Evolutionary conservation across 2,888 invertebrate genomes (phyloP), one percentile per base, ranked within the genome.

Genomic region (Orthonevra nobilis): DNA sequence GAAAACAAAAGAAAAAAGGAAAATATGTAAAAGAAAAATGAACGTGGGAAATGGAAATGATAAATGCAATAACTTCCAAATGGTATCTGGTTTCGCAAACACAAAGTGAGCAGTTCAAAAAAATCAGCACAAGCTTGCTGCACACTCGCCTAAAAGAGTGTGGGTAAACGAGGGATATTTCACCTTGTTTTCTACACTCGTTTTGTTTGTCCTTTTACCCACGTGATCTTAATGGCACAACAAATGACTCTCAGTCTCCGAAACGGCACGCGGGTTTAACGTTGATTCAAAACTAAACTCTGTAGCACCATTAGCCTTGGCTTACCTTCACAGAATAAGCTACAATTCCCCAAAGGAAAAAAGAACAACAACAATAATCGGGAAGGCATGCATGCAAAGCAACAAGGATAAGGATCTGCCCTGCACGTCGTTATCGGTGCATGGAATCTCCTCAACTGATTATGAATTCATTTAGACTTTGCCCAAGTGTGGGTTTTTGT

Each of bases 51-150:
- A 79, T 54, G 68, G 73, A 79, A 79, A 79, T 79, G 79, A 79
- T 79, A 79, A 79, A 79, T 79, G 79, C 79, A 79, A 79, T 79
- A 79, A 79, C 79, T 77, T 77, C 64, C 77, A 77, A 77, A 72
- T 72, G 72, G 79, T 73, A 79, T 79, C 79, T 79, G 56, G 72
- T 66, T 73, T 54, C 66, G 38, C 79, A 73, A 68, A 79, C 66
- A 36, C 30, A 64, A 34, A 69, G 69, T 28, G 42, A 52, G 23
- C 40, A 72, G 64, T 48, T 15, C 52, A 12, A 38, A 52, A 61
- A 61, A 66, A 50, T 17, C 52, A 34, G 26, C 28, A 42, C 46
- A 60, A 19, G 23, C 3, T n/a, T n/a, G n/a, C n/a, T n/a, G 60
- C 44, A 44, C 66, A 72, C 60, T 28, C 60, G 73, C 72, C 66